Percentiles rank a stretch among this genome's conserved stretches.
phyloP scores from a whole-genome alignment of 2,113 vertebrate species.

The Cheirogaleus medius region DNA sequence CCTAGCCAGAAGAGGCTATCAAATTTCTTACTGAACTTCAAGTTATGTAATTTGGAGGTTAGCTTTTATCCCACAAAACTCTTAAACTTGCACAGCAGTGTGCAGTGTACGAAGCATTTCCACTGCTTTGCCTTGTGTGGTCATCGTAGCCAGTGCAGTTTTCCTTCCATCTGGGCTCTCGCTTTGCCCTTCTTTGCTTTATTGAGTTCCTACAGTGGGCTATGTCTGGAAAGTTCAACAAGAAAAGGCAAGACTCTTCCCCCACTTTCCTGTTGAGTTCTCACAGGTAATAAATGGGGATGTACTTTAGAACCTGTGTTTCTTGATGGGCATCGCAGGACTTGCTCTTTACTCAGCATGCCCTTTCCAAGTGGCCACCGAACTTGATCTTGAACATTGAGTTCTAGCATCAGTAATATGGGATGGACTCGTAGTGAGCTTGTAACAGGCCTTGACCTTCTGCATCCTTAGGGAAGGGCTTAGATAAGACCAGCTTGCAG shows the following conservation, averaged over 20 bases:
- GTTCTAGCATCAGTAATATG: not conserved
- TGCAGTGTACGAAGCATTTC: not conserved
- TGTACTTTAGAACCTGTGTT: not conserved
- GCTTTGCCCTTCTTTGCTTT: not conserved
- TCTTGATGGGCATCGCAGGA: not conserved
- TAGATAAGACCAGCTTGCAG: not conserved
- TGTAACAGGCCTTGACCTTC: not conserved
- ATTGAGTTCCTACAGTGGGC: not conserved
- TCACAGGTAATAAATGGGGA: not conserved
- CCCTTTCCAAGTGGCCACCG: not conserved
- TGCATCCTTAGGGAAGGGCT: not conserved
- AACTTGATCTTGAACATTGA: not conserved
- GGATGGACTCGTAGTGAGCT: not conserved
- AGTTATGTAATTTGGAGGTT: not conserved
- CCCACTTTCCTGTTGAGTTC: not conserved
- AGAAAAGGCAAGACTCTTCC: not conserved
- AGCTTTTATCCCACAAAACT: not conserved
- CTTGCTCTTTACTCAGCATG: not conserved
- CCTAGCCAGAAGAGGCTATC: not conserved
- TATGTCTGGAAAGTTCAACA: not conserved
- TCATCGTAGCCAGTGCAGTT: not conserved
- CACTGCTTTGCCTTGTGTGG: not conserved
- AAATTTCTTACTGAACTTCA: not conserved
- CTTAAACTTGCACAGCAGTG: not conserved
- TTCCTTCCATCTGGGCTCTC: not conserved